phyloP scores from a whole-genome alignment of 2,888 invertebrate species.

The Dasysyrphus tricinctus region DNA sequence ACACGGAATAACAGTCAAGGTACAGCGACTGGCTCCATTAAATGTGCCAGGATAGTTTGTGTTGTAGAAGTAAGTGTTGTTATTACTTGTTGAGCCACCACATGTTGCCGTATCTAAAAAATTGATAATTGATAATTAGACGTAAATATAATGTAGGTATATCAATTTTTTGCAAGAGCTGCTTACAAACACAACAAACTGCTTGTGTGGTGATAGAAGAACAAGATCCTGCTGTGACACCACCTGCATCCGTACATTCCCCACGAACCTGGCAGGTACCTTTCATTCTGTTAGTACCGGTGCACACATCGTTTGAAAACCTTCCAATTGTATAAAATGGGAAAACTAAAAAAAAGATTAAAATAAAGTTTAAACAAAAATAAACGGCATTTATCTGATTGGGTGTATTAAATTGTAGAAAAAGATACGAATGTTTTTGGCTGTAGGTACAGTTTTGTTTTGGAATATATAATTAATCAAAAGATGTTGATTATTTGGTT shows the following conservation, averaged over 20 bases:
- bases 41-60: constrained; percentile 90
- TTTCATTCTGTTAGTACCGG: constrained; percentile 86
- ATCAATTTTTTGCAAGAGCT: neutral
- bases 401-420: too few relatives aligned
- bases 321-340: constrained; percentile 90
- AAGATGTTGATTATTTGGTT: too few relatives aligned
- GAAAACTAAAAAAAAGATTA: constrained; percentile 84
- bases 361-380: neutral
- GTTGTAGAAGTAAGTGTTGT: constrained; percentile 93
- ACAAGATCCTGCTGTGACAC: constrained; percentile 89
- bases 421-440: too few relatives aligned
- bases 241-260: constrained; percentile 89
- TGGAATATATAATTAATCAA: too few relatives aligned
- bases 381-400: neutral
- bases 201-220: constrained; percentile 88
- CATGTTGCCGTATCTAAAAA: constrained; percentile 89
- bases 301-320: constrained; percentile 89
- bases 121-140: neutral
- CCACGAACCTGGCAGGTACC: constrained; percentile 92
- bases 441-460: too few relatives aligned
- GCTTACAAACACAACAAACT: constrained; percentile 92
- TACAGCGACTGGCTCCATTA: constrained; percentile 87
- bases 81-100: constrained; percentile 88
- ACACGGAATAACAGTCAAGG: constrained; percentile 88
- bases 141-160: too few relatives aligned